These are phyloP conservation scores for Equus quagga DNA, from an alignment of 2,113 vertebrate species.

Conservation along the genomic window DNA sequence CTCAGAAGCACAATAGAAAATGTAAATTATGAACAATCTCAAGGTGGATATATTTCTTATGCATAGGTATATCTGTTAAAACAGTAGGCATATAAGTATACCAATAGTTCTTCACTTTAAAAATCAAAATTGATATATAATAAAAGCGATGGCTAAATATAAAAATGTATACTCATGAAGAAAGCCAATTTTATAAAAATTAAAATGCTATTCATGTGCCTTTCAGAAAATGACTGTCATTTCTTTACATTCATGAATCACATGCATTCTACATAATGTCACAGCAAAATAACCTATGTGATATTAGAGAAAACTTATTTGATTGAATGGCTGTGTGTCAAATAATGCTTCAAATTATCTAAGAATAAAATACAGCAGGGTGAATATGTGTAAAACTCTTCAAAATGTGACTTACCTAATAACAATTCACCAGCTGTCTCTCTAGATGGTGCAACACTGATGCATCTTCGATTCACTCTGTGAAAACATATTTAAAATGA, in stretches of 20 bases:
- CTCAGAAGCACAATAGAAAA: conserved; percentile 6
- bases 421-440: conserved; percentile 97
- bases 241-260: not conserved
- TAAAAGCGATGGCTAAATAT: conserved; percentile 27
- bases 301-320: not conserved
- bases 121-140: conserved; percentile 5
- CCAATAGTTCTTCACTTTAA: conserved; percentile 6
- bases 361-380: conserved; percentile 26
- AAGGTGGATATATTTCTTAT: not conserved
- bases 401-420: conserved; percentile 89
- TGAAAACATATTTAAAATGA: conserved; percentile 72
- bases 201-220: not conserved
- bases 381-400: not conserved
- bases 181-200: conserved; percentile 48
- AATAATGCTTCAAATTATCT: not conserved
- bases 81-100: not conserved
- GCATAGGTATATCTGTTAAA: not conserved
- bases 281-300: not conserved
- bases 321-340: not conserved
- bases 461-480: conserved; percentile 96
- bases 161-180: not conserved
- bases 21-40: conserved; percentile 45
- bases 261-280: not conserved
- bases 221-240: conserved; percentile 20
- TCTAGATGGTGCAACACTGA: conserved; percentile 97